Evolutionary conservation across 1,140 invertebrate genomes (phyloP).

Genomic region (Platyscapa corneri): DNA sequence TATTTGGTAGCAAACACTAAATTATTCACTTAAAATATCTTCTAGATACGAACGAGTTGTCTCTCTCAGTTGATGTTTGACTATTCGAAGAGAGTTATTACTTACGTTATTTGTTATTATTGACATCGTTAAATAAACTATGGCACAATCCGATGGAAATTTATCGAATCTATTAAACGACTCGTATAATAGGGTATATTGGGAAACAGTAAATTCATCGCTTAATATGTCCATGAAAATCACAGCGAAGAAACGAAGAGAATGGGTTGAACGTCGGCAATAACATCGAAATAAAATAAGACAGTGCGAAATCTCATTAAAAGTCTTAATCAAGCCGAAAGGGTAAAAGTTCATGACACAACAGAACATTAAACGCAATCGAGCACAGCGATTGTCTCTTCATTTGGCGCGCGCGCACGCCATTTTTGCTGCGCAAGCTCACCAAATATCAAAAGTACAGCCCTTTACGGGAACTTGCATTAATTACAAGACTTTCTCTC

Average conservation of each 20-base stretch:
- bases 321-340: neutral
- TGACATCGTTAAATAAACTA: too few relatives aligned
- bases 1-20: neutral
- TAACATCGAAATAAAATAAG: neutral
- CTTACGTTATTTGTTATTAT: too few relatives aligned
- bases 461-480: neutral
- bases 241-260: neutral
- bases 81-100: too few relatives aligned
- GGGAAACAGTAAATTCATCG: neutral
- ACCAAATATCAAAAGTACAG: neutral
- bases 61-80: neutral
- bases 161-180: neutral
- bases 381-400: neutral
- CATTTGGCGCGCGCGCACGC: neutral
- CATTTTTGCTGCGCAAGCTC: too few relatives aligned
- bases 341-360: neutral
- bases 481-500: slow-evolving; percentile 29
- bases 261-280: neutral
- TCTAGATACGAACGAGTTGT: neutral
- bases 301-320: neutral
- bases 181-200: neutral
- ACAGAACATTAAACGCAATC: neutral
- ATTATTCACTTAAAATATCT: neutral
- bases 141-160: neutral
- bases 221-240: neutral